phyloP scores from a whole-genome alignment of 2,888 invertebrate species.

The Eristalinus sepulchralis region DNA sequence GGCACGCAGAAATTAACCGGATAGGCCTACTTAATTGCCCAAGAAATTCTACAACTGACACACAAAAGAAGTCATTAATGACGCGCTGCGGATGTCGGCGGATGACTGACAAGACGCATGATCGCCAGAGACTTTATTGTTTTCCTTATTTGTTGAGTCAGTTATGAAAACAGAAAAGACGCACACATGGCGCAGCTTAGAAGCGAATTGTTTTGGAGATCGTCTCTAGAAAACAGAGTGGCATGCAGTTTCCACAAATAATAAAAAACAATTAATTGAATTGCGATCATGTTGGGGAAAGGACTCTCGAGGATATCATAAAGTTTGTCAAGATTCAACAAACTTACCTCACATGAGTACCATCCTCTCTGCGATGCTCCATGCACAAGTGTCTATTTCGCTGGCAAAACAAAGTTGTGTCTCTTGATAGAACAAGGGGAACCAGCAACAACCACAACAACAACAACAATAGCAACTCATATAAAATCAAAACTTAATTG shows the following conservation, averaged over 20 bases:
- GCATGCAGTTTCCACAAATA: too few relatives aligned
- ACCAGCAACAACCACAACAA: background rate
- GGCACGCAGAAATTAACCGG: conserved; percentile 20
- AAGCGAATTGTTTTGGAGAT: too few relatives aligned
- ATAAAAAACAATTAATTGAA: background rate
- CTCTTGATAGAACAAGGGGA: background rate
- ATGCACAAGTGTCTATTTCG: conserved; percentile 7
- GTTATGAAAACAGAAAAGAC: background rate
- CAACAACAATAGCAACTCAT: conserved; percentile 28
- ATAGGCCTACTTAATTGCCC: conserved; percentile 39
- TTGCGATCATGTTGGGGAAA: background rate
- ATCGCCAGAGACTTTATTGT: background rate
- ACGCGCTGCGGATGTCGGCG: conserved; percentile 22
- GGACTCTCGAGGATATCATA: background rate
- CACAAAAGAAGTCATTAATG: conserved; percentile 8
- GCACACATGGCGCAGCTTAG: too few relatives aligned
- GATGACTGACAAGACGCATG: background rate
- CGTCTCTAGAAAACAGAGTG: too few relatives aligned
- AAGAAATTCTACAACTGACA: conserved; percentile 7
- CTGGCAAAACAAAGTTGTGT: conserved; percentile 1
- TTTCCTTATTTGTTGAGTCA: background rate
- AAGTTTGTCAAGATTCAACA: background rate
- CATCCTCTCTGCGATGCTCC: background rate
- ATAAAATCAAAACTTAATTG: conserved; percentile 67
- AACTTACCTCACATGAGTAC: background rate